Conservation (phyloP, 2,113 vertebrate species). For the Melanostigma gelatinosum region DNA sequence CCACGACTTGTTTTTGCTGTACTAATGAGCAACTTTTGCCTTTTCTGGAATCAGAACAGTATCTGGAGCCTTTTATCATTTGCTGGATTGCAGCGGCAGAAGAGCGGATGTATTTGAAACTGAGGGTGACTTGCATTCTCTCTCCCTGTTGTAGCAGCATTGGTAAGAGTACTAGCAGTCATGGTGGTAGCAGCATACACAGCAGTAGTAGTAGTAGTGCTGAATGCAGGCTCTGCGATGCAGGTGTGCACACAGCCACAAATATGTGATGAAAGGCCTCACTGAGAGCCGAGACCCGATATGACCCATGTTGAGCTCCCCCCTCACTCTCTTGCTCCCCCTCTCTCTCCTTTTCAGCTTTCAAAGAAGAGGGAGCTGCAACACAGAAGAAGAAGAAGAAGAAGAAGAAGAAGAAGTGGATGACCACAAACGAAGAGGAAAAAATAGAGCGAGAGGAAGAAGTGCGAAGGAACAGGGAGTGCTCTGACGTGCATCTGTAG, state of each 20-base stretch:
- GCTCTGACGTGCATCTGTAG: slow-evolving; percentile 93
- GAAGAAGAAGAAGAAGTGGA: not conserved
- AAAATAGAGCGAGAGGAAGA: slow-evolving; percentile 46
- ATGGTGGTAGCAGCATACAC: slow-evolving; percentile 17
- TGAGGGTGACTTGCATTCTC: not conserved
- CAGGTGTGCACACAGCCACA: slow-evolving; percentile 75
- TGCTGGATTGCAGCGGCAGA: not conserved
- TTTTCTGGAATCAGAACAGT: not conserved
- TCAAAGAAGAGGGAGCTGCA: slow-evolving; percentile 36
- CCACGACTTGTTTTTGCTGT: not conserved
- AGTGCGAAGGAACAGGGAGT: slow-evolving; percentile 76
- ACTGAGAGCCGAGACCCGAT: slow-evolving; percentile 73
- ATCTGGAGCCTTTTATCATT: not conserved
- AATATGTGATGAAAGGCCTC: slow-evolving; percentile 75
- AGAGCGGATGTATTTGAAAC: not conserved
- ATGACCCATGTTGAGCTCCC: slow-evolving; percentile 70
- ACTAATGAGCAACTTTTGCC: not conserved
- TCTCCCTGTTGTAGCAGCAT: not conserved
- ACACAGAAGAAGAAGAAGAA: slow-evolving; percentile 76
- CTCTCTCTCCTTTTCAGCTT: slow-evolving; percentile 50
- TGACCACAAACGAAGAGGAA: not conserved
- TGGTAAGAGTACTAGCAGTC: not conserved
- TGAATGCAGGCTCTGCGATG: slow-evolving; percentile 49
- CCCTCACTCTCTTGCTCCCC: slow-evolving; percentile 6
- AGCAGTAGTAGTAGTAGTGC: slow-evolving; percentile 18